Conservation (phyloP, 2,113 vertebrate species). For the Bos javanicus region DNA sequence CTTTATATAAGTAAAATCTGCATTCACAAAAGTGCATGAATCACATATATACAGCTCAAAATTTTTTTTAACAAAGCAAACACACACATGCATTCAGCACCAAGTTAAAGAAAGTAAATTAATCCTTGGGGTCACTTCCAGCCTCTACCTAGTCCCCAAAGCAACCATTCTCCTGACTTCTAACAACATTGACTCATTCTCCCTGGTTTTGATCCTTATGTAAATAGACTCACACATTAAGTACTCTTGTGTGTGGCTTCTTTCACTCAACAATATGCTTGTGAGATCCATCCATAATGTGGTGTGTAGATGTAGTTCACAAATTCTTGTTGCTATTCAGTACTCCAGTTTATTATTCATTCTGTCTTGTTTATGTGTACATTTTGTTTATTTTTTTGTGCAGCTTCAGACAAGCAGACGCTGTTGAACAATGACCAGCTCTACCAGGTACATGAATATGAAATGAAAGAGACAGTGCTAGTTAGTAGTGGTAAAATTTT, state of each 20-base stretch:
- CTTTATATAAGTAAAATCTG: not conserved
- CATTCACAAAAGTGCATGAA: not conserved
- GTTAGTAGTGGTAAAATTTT: not conserved
- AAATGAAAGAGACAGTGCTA: not conserved
- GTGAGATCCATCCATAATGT: not conserved
- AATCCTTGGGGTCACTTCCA: not conserved
- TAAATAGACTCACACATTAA: not conserved
- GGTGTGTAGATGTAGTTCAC: not conserved
- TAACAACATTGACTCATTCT: not conserved
- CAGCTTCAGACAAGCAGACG: conserved; percentile 75
- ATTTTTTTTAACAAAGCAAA: not conserved
- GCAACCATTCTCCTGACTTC: not conserved
- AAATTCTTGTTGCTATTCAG: not conserved
- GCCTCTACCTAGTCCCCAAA: not conserved
- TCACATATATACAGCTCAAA: not conserved
- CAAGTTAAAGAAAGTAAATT: not conserved
- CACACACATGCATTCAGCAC: not conserved
- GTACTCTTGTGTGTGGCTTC: not conserved
- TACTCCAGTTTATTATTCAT: not conserved
- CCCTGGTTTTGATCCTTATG: not conserved
- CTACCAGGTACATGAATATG: conserved; percentile 64
- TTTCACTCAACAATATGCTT: not conserved
- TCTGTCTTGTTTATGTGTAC: not conserved
- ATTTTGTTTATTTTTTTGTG: not conserved
- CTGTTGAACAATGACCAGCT: conserved; percentile 71